phyloP scores from a whole-genome alignment of 2,113 vertebrate species.

The rat (Rattus norvegicus) region GRCr8 NC_086022.1:13001001-13001500 shows the following conservation, averaged over 20 bases:
- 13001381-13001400: conserved; percentile 1
- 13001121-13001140: conserved; percentile 47
- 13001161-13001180: conserved; percentile 20
- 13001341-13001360: neutral
- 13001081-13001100: neutral
- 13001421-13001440: conserved; percentile 19
- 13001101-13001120: conserved; percentile 11
- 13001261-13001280: neutral
- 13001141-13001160: conserved; percentile 13
- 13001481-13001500: conserved; percentile 68
- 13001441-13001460: conserved; percentile 39
- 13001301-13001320: neutral
- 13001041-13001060: neutral
- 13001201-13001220: neutral
- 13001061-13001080: neutral
- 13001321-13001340: neutral
- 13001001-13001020: no score
- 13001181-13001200: neutral
- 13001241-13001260: conserved; percentile 5
- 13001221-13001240: conserved; percentile 22
- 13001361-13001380: neutral
- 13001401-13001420: neutral
- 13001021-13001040: neutral
- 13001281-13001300: neutral
- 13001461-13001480: conserved; percentile 48